These are phyloP conservation scores for Microtus oregoni DNA, from an alignment of 2,113 vertebrate species.

Conservation along the genomic window DNA sequence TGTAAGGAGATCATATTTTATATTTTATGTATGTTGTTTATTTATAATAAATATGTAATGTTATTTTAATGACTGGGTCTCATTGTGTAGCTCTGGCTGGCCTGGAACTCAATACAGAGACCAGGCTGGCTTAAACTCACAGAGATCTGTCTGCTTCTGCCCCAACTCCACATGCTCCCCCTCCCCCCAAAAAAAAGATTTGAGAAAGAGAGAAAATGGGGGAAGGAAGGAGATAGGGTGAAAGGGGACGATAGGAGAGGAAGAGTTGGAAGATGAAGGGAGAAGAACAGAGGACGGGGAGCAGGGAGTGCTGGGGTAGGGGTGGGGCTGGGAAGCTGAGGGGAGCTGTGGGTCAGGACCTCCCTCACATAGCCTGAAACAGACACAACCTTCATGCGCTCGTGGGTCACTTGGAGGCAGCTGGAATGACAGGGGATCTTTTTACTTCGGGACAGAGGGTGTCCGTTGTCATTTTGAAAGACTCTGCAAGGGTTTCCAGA, in stretches of 20 bases:
- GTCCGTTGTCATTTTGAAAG: neutral
- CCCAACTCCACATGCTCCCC: neutral
- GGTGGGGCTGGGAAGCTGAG: neutral
- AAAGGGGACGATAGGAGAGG: too few species aligned
- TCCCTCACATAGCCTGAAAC: neutral
- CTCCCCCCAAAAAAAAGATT: neutral
- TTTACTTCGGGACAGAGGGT: neutral
- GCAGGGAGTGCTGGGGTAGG: too few species aligned
- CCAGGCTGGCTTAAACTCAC: neutral
- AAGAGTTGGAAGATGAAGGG: too few species aligned
- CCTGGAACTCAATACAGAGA: neutral
- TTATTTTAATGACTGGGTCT: neutral
- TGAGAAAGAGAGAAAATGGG: neutral
- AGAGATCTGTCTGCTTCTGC: neutral
- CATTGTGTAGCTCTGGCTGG: neutral
- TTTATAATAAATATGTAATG: neutral
- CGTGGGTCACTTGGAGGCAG: neutral
- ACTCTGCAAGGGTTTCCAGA: neutral
- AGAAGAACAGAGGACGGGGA: neutral
- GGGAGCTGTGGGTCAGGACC: neutral
- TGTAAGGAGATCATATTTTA: neutral
- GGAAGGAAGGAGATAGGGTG: neutral
- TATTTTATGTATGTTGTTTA: neutral
- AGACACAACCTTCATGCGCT: neutral
- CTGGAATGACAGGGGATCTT: neutral